A percentile compares a stretch with the other conserved stretches of the same genome.
These are phyloP conservation scores for Macropis europaea DNA, from an alignment of 2,888 invertebrate genomes.

Conservation along the genomic window DNA sequence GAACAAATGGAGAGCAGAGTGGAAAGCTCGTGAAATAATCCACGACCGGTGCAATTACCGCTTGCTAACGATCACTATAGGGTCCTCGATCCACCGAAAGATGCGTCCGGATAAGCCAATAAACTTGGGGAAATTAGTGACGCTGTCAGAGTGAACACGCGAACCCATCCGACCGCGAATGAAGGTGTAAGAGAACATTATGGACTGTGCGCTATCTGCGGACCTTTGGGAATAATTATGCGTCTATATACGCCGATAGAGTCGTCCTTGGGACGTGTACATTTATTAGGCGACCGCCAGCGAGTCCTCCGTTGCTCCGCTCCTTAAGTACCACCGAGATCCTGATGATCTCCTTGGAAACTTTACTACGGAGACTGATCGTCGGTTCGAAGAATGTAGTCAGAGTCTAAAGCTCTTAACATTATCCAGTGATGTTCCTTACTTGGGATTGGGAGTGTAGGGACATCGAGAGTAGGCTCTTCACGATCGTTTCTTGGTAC, in stretches of 20 bases:
- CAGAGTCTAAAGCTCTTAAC: too few relatives aligned
- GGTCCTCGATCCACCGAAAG: conserved; percentile 13
- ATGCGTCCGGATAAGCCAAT: conserved; percentile 55
- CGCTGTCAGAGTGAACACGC: background rate
- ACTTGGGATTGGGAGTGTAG: too few relatives aligned
- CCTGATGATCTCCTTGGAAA: too few relatives aligned
- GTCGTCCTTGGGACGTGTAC: conserved; percentile 37
- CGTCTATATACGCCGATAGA: conserved; percentile 39
- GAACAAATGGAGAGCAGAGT: conserved; percentile 4
- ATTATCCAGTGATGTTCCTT: too few relatives aligned
- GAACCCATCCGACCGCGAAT: conserved; percentile 15
- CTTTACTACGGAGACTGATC: background rate
- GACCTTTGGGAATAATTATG: conserved; percentile 48
- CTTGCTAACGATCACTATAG: conserved; percentile 36
- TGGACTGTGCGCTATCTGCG: conserved; percentile 31
- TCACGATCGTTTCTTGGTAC: too few relatives aligned
- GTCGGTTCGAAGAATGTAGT: background rate
- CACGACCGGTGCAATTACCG: conserved; percentile 38
- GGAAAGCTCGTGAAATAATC: conserved; percentile 6
- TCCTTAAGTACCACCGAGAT: too few relatives aligned
- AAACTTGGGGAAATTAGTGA: conserved; percentile 48
- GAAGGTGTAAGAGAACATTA: conserved; percentile 49
- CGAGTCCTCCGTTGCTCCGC: background rate
- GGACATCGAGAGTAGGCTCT: too few relatives aligned
- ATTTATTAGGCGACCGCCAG: conserved; percentile 25